These are phyloP conservation scores for Danio tinwini DNA, from an alignment of 2,797 vertebrate genomes.

Conservation along the genomic window DNA sequence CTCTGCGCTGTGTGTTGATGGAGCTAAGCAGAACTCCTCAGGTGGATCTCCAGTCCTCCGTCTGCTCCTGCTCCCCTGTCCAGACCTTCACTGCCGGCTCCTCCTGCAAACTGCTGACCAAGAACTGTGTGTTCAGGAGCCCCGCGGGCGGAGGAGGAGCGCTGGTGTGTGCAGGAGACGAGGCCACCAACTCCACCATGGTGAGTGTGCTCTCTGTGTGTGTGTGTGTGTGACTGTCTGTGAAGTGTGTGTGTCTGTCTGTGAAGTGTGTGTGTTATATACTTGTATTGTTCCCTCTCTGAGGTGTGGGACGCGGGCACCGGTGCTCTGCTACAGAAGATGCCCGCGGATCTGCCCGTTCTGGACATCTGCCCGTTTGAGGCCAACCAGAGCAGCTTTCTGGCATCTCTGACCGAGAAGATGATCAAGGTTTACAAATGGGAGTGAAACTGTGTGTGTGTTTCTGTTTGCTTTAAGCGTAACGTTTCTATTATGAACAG, in stretches of 20 bases:
- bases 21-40: constrained; percentile 81
- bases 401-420: constrained; percentile 93
- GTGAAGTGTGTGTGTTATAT: too few relatives aligned
- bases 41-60: constrained; percentile 74
- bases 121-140: constrained; percentile 89
- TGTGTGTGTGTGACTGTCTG: too few relatives aligned
- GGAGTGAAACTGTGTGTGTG: constrained; percentile 76
- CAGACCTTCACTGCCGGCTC: constrained; percentile 90
- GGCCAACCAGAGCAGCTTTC: constrained; percentile 82
- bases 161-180: constrained; percentile 93
- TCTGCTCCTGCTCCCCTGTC: constrained; percentile 84
- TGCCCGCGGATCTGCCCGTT: constrained; percentile 87
- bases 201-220: constrained; percentile 72
- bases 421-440: constrained; percentile 91
- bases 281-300: not conserved
- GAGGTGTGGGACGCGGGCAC: constrained; percentile 92
- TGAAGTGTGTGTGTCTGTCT: too few relatives aligned
- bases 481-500: not conserved
- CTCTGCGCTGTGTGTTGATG: constrained; percentile 89
- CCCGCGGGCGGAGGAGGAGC: constrained; percentile 78
- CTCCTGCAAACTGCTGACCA: constrained; percentile 92
- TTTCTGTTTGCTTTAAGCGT: not conserved
- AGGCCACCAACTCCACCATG: constrained; percentile 90
- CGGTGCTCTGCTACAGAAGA: constrained; percentile 88
- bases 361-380: constrained; percentile 89